These are phyloP conservation scores for Aurelia coerulea DNA, from an alignment of 30 jellyfish, hydroid and myxozoan species.

Conservation along the genomic window DNA sequence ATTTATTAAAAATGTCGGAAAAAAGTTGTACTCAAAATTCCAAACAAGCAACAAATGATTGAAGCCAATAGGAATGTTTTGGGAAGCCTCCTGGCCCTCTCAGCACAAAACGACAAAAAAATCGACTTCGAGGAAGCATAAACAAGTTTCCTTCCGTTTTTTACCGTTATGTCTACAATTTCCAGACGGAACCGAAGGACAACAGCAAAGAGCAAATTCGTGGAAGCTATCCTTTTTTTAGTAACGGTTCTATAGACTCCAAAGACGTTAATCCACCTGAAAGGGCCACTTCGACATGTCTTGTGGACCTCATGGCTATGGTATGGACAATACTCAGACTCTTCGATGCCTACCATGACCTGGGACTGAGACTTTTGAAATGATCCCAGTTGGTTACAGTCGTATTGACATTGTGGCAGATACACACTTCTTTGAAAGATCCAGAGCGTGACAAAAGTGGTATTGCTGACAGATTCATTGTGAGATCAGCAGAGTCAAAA, in stretches of 20 bases:
- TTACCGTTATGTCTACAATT: conserved; percentile 8
- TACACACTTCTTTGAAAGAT: conserved; percentile 18
- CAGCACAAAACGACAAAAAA: conserved; percentile 34
- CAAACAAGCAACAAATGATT: too few species aligned
- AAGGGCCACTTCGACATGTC: conserved; percentile 34
- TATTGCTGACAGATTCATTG: conserved; percentile 1
- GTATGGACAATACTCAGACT: not conserved
- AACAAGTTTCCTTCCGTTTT: not conserved
- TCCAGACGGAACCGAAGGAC: conserved; percentile 46
- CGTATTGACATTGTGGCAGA: conserved; percentile 54
- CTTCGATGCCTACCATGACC: conserved; percentile 30
- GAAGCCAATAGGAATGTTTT: conserved; percentile 5
- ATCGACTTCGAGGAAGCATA: conserved; percentile 59
- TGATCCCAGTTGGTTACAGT: conserved; percentile 33
- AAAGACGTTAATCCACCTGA: conserved; percentile 4
- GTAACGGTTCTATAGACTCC: not conserved
- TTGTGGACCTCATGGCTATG: conserved; percentile 39
- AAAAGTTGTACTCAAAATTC: too few species aligned
- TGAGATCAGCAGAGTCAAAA: conserved; percentile 12
- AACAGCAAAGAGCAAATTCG: conserved; percentile 15
- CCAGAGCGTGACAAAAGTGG: conserved; percentile 44
- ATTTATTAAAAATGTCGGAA: too few species aligned
- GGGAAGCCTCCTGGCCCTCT: conserved; percentile 38
- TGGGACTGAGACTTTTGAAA: conserved; percentile 10
- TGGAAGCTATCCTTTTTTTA: too few species aligned